Percentiles rank a stretch among this genome's conserved stretches.
phyloP scores from a whole-genome alignment of 1,140 invertebrate genomes.

The Brachionus plicatilis region DNA sequence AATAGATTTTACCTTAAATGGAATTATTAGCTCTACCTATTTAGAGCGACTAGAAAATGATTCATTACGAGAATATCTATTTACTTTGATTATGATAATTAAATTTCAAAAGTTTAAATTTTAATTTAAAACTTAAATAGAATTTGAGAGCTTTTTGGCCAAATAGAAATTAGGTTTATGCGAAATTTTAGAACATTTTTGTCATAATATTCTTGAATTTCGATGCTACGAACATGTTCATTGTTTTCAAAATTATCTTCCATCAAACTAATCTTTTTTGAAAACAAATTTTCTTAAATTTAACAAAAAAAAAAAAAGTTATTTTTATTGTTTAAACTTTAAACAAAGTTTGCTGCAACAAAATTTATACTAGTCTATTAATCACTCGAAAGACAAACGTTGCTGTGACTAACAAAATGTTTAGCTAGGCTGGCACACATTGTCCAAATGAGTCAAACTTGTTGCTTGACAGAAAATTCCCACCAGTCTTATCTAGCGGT shows the following conservation, averaged over 20 bases:
- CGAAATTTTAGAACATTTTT: neutral
- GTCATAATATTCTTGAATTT: neutral
- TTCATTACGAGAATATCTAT: neutral
- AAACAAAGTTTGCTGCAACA: too few relatives aligned
- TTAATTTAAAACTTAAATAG: neutral
- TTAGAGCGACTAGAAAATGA: neutral
- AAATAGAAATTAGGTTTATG: slow-evolving; percentile 9
- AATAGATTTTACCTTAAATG: neutral
- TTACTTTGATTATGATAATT: neutral
- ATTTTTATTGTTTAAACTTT: neutral
- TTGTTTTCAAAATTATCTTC: neutral
- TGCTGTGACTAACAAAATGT: neutral
- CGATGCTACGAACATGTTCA: neutral
- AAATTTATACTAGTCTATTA: neutral
- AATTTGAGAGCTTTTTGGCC: neutral
- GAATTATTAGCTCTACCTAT: neutral
- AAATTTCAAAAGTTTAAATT: neutral
- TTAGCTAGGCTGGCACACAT: neutral
- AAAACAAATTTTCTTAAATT: neutral
- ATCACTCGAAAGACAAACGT: neutral
- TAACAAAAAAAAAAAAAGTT: neutral
- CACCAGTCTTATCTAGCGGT: neutral
- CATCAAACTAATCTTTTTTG: neutral
- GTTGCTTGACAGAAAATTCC: neutral
- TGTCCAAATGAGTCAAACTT: too few relatives aligned